phyloP scores from a whole-genome alignment of 1,140 invertebrate genomes.

The Heliothis virescens region DNA sequence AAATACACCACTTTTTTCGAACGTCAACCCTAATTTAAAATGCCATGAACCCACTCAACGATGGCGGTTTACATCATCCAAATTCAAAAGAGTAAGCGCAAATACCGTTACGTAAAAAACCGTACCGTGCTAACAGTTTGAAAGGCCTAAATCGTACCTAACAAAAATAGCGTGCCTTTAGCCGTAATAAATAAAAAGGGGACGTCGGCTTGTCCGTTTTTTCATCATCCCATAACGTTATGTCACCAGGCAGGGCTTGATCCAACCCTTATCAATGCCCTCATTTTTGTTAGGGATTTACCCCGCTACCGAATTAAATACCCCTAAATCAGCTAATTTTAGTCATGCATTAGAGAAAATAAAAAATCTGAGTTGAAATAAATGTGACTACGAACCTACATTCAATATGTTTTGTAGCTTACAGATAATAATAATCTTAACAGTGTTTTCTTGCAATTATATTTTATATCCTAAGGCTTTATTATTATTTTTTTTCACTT shows the following conservation, averaged over 20 bases:
- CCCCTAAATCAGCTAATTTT: slow-evolving; percentile 15
- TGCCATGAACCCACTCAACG: slow-evolving; percentile 5
- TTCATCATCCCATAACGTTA: slow-evolving; percentile 36
- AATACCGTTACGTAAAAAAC: slow-evolving; percentile 3
- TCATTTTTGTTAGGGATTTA: slow-evolving; percentile 20
- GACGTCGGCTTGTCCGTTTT: slow-evolving; percentile 23
- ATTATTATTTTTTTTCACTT: no score
- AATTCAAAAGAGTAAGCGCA: neutral
- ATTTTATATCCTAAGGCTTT: no score
- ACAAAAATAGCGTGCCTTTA: slow-evolving; percentile 28
- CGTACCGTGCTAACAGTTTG: neutral
- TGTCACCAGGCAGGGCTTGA: slow-evolving; percentile 14
- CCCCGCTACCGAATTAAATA: slow-evolving; percentile 1
- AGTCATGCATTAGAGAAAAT: no score
- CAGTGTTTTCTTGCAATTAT: no score
- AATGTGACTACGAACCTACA: no score
- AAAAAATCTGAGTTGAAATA: no score
- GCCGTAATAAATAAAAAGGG: slow-evolving; percentile 33
- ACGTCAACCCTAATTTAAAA: neutral
- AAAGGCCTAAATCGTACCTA: slow-evolving; percentile 21
- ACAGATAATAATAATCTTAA: no score
- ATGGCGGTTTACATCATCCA: neutral
- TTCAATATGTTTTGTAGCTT: no score
- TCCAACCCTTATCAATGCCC: slow-evolving; percentile 2
- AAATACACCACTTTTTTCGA: neutral